These are phyloP conservation scores for Marcusenius ussheri DNA, from an alignment of 2,113 vertebrate genomes.

Conservation along the genomic window DNA sequence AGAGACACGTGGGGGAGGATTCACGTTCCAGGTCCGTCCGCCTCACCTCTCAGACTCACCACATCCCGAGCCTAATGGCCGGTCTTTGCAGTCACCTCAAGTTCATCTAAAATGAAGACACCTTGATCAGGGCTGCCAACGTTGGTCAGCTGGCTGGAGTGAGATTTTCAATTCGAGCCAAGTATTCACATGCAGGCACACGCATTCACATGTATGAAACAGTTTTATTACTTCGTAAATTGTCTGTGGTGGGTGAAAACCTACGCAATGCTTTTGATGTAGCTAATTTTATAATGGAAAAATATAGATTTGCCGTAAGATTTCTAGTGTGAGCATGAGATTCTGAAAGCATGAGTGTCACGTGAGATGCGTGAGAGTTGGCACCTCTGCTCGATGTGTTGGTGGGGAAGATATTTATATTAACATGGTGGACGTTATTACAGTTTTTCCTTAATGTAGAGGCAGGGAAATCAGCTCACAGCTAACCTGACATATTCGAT, in stretches of 20 bases:
- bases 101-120: not conserved
- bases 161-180: not conserved
- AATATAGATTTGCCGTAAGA: not conserved
- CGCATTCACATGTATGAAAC: not conserved
- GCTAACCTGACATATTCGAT: not conserved
- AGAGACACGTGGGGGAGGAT: not conserved
- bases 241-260: not conserved
- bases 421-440: not conserved
- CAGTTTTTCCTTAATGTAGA: not conserved
- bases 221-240: not conserved
- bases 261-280: not conserved
- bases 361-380: not conserved
- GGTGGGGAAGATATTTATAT: not conserved
- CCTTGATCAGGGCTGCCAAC: not conserved
- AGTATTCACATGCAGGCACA: not conserved
- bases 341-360: not conserved
- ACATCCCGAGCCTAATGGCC: not conserved
- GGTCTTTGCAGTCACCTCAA: not conserved
- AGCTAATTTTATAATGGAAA: not conserved
- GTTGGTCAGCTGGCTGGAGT: not conserved
- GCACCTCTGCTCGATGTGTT: not conserved
- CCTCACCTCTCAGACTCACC: not conserved
- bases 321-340: not conserved
- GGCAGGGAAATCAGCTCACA: not conserved
- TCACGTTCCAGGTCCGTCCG: not conserved